Base-by-base conservation (phyloP, 2,113 vertebrate species). In the Copsychus sechellarum region DNA sequence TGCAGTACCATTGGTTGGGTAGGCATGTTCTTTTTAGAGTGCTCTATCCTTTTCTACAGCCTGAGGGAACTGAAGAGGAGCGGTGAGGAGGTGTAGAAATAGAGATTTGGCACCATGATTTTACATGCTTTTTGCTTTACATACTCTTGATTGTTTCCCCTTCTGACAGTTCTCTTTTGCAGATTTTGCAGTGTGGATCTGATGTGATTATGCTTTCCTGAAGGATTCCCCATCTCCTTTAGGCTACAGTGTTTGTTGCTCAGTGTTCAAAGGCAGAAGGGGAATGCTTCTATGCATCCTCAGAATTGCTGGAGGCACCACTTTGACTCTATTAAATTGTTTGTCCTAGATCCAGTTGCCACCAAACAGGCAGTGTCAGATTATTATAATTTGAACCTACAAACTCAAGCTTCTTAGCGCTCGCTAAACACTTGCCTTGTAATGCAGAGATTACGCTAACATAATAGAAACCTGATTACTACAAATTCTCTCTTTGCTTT, bases 401-500 rank as follows among this genome's bases (percentile, higher is more conserved):
- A 74, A 69, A 90, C n/a, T 76, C 36, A 81, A 60, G 48, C 47
- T 77, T 64, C 72, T 83, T 86, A 56, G 20, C 12, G 15, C 9
- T 80, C 2, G 1, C 79, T 83, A 40, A 93, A 79, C 54, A 54
- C 45, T 79, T 67, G 61, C 56, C 22, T 72, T 72, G 36, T 23
- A 69, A 45, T 40, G 33, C 72, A 64, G 43, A 51, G 51, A 42
- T 88, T 74, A 60, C n/a, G n/a, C 22, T 57, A 58, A 92, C 48
- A 66, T 80, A 84, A 89, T 18, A 29, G 76, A 83, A 94, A 81
- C 47, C 54, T 21, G 83, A 80, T 87, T 94, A 88, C 72, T 92
- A 45, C 47, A 87, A 78, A 51, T 91, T 74, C 66, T 73, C 89
- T 91, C 92, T 97, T 93, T 95, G 83, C 85, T 97, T 96, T 95